Base-by-base conservation (phyloP, 1,140 invertebrate genomes). In the Goniozus legneri region DNA sequence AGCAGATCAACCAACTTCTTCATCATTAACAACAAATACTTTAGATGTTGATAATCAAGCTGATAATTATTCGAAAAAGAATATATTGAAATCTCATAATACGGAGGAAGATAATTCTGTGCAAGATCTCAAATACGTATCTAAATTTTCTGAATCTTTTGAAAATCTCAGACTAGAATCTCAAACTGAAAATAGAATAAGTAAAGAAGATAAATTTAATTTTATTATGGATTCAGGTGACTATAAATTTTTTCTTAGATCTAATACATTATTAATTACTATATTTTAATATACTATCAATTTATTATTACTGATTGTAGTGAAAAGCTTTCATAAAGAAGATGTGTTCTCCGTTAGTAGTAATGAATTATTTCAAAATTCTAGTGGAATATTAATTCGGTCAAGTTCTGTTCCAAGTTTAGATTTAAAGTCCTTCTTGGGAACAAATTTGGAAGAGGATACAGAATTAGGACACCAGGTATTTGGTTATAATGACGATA, bases 401-500 rank as follows among this genome's bases (percentile, higher is more conserved):
- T 77, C 76, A 50, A 71, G 70, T 48, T 79, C 77, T 39, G 70
- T 79, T 44, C 74, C 71, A 38, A 79, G 77, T 54, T 67, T 79
- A 47, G 76, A 79, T 67, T 64, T 78, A 41, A 78, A 79, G 49
- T 72, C 56, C 45, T 67, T 71, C 50, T 56, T 73, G 50, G 58
- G 64, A 43, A 64, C 64, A 40, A 73, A 67, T 58, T 51, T 58
- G 48, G 74, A 74, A 30, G 73, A 75, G 21, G 68, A 70, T 41
- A 52, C 61, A 34, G 70, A 77, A 54, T 58, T 66, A 52, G 64
- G 69, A 56, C 65, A 79, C 72, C 74, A 76, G 71, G 60, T 78
- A 63, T 13, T 15, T 38, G 8, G 1, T 34, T 30, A n/a, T 19
- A 22, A 34, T 30, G 39, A 18, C 10, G 14, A 20, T 36, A 32